Evolutionary conservation across 2,797 vertebrate genomes (phyloP).

Genomic region (Sciaenops ocellatus): DNA sequence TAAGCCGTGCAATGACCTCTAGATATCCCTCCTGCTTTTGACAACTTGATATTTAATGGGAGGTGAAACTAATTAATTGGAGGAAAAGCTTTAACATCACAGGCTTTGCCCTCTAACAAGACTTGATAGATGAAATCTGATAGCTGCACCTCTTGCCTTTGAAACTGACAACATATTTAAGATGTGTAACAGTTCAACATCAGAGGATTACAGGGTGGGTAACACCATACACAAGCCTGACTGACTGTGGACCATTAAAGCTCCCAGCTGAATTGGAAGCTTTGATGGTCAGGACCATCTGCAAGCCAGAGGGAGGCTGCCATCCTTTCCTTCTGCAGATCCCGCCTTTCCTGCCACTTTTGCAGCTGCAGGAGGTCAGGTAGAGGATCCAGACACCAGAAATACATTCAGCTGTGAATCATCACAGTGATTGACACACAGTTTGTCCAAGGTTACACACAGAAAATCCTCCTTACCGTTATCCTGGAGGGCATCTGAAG

Average conservation of each 20-base stretch:
- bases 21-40: not conserved
- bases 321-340: not conserved
- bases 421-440: not conserved
- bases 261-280: not conserved
- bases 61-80: conserved; percentile 15
- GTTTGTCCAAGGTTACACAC: not conserved
- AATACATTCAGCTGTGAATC: not conserved
- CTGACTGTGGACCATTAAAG: not conserved
- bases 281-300: conserved; percentile 31
- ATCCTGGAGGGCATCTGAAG: conserved; percentile 16
- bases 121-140: not conserved
- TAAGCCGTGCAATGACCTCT: not conserved
- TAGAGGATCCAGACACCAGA: not conserved
- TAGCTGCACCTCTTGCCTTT: conserved; percentile 25
- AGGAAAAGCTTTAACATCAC: not conserved
- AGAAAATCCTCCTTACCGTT: conserved; percentile 10
- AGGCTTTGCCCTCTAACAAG: conserved; percentile 10
- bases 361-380: not conserved
- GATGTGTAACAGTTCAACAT: not conserved
- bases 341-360: not conserved
- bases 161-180: conserved; percentile 32
- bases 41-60: conserved; percentile 15
- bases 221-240: not conserved
- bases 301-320: not conserved
- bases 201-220: conserved; percentile 19